Evolutionary conservation across 35 echinoderm and acorn worm genomes (phyloP).

Genomic region (Apostichopus parvimensis): DNA sequence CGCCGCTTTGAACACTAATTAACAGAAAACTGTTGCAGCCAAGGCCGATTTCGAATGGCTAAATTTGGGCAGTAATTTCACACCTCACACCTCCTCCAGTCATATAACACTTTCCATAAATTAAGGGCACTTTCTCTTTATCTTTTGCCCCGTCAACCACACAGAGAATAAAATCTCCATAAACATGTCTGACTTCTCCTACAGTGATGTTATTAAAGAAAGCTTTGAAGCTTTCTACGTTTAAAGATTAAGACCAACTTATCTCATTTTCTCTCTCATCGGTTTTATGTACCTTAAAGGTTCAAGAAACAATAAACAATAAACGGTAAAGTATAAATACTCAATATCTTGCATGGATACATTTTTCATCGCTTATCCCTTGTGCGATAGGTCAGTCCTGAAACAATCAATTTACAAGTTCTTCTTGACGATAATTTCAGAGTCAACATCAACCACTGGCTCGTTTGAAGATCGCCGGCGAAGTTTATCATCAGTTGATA

Average conservation of each 20-base stretch:
- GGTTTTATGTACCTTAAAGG: background rate
- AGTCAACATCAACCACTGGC: background rate
- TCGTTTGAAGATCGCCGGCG: background rate
- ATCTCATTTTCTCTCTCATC: background rate
- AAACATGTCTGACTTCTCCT: background rate
- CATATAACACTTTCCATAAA: background rate
- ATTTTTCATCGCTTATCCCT: background rate
- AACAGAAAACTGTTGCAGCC: background rate
- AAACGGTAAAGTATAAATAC: background rate
- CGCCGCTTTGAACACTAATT: background rate
- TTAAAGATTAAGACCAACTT: background rate
- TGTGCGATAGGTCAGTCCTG: background rate
- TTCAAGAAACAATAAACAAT: constrained; percentile 1
- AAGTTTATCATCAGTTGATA: background rate
- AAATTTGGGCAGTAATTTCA: background rate
- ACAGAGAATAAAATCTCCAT: background rate
- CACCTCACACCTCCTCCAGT: background rate
- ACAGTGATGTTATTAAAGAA: background rate
- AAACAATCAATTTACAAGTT: constrained; percentile 17
- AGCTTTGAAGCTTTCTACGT: background rate
- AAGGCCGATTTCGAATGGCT: background rate
- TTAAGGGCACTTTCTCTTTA: background rate
- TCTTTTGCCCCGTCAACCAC: background rate
- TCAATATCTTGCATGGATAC: background rate
- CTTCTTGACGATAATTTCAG: background rate